Conservation (phyloP, 1,140 invertebrate species). For the Drosophila nikananu region DNA sequence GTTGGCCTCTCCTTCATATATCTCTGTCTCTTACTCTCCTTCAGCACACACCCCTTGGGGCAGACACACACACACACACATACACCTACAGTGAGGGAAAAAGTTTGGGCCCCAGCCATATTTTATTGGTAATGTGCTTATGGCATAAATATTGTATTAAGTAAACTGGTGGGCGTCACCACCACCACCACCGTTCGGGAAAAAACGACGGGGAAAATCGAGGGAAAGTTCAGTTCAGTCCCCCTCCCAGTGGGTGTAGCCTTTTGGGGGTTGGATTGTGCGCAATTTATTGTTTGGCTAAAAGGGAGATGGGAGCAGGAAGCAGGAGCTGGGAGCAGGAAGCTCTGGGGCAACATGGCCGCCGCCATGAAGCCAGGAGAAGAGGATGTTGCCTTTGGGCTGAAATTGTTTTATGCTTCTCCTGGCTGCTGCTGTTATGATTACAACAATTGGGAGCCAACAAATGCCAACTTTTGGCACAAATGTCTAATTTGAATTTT, state of each 20-base stretch:
- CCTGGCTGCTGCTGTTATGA: conserved; percentile 63
- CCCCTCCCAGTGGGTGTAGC: neutral
- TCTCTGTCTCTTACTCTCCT: conserved; percentile 25
- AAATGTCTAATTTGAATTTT: conserved; percentile 85
- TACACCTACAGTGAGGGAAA: conserved; percentile 47
- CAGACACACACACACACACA: conserved; percentile 6
- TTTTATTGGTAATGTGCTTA: conserved; percentile 85
- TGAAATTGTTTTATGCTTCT: conserved; percentile 81
- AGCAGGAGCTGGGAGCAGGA: conserved; percentile 11
- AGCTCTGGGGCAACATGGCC: conserved; percentile 66
- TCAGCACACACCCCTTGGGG: conserved; percentile 24
- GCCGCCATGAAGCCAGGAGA: conserved; percentile 43
- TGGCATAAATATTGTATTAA: conserved; percentile 85
- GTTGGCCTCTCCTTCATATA: conserved; percentile 24
- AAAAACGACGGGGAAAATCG: conserved; percentile 13
- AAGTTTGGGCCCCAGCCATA: conserved; percentile 75
- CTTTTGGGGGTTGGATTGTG: conserved; percentile 78
- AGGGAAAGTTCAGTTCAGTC: conserved; percentile 35
- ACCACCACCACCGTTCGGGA: conserved; percentile 54
- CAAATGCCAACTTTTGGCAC: conserved; percentile 77
- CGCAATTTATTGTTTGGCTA: conserved; percentile 75
- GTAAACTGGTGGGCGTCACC: conserved; percentile 82
- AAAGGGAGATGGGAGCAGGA: conserved; percentile 15
- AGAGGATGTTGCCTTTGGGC: conserved; percentile 43
- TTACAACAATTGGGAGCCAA: conserved; percentile 72